phyloP scores from a whole-genome alignment of 2,113 vertebrate genomes.

The Acrocephalus arundinaceus region DNA sequence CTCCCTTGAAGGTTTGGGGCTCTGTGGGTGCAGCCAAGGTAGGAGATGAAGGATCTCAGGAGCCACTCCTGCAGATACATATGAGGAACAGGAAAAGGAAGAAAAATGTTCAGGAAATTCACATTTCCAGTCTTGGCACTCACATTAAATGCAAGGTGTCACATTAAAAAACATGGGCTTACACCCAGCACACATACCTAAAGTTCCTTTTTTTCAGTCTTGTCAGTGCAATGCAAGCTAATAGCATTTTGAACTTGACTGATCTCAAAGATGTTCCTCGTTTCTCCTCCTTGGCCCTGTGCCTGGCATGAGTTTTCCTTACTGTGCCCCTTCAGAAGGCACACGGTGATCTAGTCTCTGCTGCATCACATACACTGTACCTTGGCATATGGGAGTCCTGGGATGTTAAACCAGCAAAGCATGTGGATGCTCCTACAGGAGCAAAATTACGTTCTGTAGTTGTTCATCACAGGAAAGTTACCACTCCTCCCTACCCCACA shows the following conservation, averaged over 20 bases:
- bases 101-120: neutral
- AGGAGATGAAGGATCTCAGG: neutral
- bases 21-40: neutral
- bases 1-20: neutral
- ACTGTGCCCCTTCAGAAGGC: neutral
- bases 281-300: neutral
- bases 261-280: neutral
- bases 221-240: neutral
- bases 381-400: neutral
- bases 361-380: accelerated
- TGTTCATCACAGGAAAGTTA: conserved; percentile 46
- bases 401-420: neutral
- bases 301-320: neutral
- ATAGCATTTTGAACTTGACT: neutral
- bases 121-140: neutral
- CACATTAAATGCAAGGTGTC: neutral
- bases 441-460: neutral
- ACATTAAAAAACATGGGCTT: neutral
- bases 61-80: neutral
- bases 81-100: neutral
- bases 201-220: neutral
- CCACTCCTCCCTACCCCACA: conserved; percentile 35
- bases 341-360: neutral
- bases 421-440: conserved; percentile 23
- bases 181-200: neutral